Evolutionary conservation across 2,888 invertebrate species (phyloP).

Genomic region (Lasioglossum malachurum): DNA sequence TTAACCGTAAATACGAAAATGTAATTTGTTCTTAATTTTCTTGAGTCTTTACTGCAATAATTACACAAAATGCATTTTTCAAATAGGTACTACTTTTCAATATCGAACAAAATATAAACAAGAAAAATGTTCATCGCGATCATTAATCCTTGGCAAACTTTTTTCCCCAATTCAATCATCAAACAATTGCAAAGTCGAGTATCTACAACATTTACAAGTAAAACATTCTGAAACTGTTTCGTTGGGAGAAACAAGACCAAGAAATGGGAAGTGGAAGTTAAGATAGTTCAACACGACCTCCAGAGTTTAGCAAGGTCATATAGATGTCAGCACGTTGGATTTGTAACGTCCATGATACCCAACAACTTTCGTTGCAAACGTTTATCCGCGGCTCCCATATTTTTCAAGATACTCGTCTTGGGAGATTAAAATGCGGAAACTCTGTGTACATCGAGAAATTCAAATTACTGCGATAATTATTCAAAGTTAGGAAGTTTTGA

Average conservation of each 20-base stretch:
- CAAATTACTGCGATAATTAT: conserved; percentile 16
- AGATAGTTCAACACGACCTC: background rate
- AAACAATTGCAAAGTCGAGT: background rate
- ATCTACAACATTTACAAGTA: background rate
- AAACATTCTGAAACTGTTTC: background rate
- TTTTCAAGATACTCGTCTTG: background rate
- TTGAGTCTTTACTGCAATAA: background rate
- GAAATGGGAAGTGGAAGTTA: background rate
- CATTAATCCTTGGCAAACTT: background rate
- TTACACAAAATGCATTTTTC: too few relatives aligned
- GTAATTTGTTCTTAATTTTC: background rate
- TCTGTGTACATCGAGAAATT: background rate
- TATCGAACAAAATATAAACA: too few relatives aligned
- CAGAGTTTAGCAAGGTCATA: background rate
- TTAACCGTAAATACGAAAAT: background rate
- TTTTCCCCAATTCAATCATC: background rate
- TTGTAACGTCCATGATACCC: background rate
- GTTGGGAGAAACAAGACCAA: background rate
- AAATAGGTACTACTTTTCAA: too few relatives aligned
- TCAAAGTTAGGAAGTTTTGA: conserved; percentile 12
- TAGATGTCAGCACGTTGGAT: background rate
- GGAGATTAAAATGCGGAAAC: background rate
- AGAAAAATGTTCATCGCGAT: background rate
- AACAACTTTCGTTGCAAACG: background rate
- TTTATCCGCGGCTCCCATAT: background rate